Conservation (phyloP, 2,888 invertebrate species). For the Prosopocoilus inquinatus region DNA sequence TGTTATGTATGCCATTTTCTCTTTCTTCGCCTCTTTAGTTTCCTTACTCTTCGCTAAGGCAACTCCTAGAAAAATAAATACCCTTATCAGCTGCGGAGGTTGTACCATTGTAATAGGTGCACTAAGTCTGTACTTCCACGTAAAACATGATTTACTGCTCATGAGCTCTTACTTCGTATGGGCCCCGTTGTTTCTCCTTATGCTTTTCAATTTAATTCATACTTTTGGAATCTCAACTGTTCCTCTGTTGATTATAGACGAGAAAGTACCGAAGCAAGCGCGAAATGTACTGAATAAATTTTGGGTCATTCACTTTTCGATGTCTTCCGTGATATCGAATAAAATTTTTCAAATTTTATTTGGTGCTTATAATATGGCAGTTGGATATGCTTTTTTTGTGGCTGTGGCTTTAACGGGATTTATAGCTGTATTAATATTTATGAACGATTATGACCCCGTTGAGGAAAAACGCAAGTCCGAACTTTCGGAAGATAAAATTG, state of each 20-base stretch:
- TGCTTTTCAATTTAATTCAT: conserved; percentile 30
- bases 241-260: conserved; percentile 23
- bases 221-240: conserved; percentile 25
- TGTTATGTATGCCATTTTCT: conserved; percentile 25
- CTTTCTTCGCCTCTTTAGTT: conserved; percentile 21
- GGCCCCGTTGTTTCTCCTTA: conserved; percentile 26
- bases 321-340: conserved; percentile 30
- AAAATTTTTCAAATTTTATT: conserved; percentile 33
- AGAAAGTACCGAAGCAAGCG: conserved; percentile 24
- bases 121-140: conserved; percentile 25
- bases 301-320: conserved; percentile 27
- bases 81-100: conserved; percentile 15
- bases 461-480: conserved; percentile 10
- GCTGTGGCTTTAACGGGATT: conserved; percentile 15
- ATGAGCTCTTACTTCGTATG: conserved; percentile 23
- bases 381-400: conserved; percentile 19
- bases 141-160: conserved; percentile 18
- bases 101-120: conserved; percentile 12
- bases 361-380: conserved; percentile 22
- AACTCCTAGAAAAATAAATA: conserved; percentile 24
- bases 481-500: too few relatives aligned
- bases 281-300: conserved; percentile 23
- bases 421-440: conserved; percentile 9
- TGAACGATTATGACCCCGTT: conserved; percentile 13
- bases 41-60: conserved; percentile 20